Evolutionary conservation across 2,113 vertebrate genomes (phyloP).

Genomic region (Hirundichthys speculiger): DNA sequence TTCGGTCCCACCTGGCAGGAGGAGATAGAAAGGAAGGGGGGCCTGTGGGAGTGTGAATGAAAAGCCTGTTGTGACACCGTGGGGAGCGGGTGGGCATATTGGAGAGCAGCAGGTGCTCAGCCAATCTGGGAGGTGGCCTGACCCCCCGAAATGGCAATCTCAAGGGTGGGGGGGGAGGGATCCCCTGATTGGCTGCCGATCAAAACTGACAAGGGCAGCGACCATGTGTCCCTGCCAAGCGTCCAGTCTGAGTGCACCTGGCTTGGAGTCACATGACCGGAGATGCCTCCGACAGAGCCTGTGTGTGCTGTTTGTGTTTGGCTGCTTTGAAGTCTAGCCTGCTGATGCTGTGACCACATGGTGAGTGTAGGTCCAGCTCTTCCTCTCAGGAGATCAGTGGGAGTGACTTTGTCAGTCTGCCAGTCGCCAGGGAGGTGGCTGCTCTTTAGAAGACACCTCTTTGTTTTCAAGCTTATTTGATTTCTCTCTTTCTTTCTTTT

Average conservation of each 20-base stretch:
- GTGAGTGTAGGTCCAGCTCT: conserved; percentile 46
- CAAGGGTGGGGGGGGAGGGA: conserved; percentile 28
- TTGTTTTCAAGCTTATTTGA: conserved; percentile 59
- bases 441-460: conserved; percentile 40
- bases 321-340: conserved; percentile 72
- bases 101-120: conserved; percentile 79
- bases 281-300: conserved; percentile 67
- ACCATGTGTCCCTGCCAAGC: conserved; percentile 56
- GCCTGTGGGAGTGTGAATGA: conserved; percentile 67
- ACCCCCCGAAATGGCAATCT: conserved; percentile 53
- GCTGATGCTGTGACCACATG: conserved; percentile 53
- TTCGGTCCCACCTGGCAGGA: conserved; percentile 75
- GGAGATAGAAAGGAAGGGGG: conserved; percentile 35
- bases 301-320: conserved; percentile 59
- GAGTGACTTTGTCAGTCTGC: conserved; percentile 54
- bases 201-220: conserved; percentile 61
- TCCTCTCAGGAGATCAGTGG: conserved; percentile 51
- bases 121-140: conserved; percentile 63
- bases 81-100: conserved; percentile 79
- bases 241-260: conserved; percentile 73
- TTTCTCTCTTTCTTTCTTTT: conserved; percentile 27
- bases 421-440: conserved; percentile 42
- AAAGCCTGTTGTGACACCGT: conserved; percentile 71
- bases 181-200: conserved; percentile 69
- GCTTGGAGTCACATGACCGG: conserved; percentile 72